phyloP scores from a whole-genome alignment of 2,113 vertebrate genomes.

The Pseudolaguvia tuberculata region DNA sequence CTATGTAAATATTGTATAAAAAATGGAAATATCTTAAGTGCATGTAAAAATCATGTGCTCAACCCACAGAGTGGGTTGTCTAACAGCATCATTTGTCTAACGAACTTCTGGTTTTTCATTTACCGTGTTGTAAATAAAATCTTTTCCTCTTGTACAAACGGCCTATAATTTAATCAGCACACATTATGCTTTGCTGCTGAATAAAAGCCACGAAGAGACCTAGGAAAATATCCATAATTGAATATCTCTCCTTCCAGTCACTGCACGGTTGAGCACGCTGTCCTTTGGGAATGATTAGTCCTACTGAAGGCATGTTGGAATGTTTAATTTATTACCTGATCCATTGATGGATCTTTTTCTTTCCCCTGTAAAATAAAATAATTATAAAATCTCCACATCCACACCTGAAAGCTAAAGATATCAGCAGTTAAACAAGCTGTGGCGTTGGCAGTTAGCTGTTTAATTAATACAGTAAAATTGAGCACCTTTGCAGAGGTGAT shows the following conservation, averaged over 20 bases:
- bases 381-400: slow-evolving; percentile 4
- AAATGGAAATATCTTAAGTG: background rate
- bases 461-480: slow-evolving; percentile 51
- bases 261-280: background rate
- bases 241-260: slow-evolving; percentile 36
- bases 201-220: slow-evolving; percentile 10
- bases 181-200: slow-evolving; percentile 8
- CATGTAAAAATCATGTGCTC: background rate
- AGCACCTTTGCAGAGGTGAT: slow-evolving; percentile 48
- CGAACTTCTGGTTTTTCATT: slow-evolving; percentile 4
- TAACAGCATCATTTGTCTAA: background rate
- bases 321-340: slow-evolving; percentile 18
- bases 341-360: background rate
- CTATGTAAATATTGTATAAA: no score
- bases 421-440: slow-evolving; percentile 45
- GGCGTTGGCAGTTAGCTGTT: slow-evolving; percentile 42
- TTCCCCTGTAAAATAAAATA: slow-evolving; percentile 24
- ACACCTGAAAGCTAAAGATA: slow-evolving; percentile 15
- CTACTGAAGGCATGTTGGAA: background rate
- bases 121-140: slow-evolving; percentile 28
- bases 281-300: background rate
- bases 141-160: slow-evolving; percentile 14
- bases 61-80: no score
- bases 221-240: slow-evolving; percentile 40
- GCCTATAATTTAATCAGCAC: slow-evolving; percentile 34